These are phyloP conservation scores for Lepidochrysops patricia DNA, from an alignment of 2,888 invertebrate species.

Conservation along the genomic window DNA sequence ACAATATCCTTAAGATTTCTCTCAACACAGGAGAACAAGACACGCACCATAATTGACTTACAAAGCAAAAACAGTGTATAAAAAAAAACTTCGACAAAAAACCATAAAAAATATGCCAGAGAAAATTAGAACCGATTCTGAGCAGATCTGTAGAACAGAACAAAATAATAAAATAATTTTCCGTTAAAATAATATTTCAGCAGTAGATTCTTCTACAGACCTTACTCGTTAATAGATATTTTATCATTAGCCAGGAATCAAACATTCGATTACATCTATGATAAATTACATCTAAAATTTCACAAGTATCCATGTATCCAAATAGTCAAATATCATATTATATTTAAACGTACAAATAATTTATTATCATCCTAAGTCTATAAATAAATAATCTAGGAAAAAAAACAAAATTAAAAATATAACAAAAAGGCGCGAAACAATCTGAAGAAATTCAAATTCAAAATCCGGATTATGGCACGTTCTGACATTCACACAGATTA, in stretches of 20 bases:
- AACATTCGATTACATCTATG: neutral
- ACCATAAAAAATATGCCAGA: slow-evolving; percentile 23
- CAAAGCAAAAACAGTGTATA: slow-evolving; percentile 37
- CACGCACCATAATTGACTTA: slow-evolving; percentile 69
- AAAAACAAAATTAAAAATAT: slow-evolving; percentile 12
- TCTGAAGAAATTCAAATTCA: slow-evolving; percentile 8
- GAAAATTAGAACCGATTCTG: slow-evolving; percentile 19
- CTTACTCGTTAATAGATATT: neutral
- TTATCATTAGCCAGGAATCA: neutral
- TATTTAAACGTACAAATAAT: slow-evolving; percentile 13
- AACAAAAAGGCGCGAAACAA: neutral
- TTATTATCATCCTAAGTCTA: neutral
- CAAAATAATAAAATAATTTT: neutral
- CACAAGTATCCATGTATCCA: neutral
- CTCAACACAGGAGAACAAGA: slow-evolving; percentile 36
- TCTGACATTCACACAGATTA: slow-evolving; percentile 15
- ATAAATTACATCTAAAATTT: slow-evolving; percentile 14
- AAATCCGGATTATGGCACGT: slow-evolving; percentile 16
- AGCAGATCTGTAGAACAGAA: slow-evolving; percentile 17
- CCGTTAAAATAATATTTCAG: neutral
- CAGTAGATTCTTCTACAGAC: neutral
- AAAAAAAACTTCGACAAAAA: slow-evolving; percentile 25
- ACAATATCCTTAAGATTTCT: slow-evolving; percentile 25
- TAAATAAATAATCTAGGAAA: slow-evolving; percentile 9
- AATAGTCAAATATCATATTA: neutral